Base-by-base conservation (phyloP, 2,888 invertebrate species). In the Microctonus aethiopoides region DNA sequence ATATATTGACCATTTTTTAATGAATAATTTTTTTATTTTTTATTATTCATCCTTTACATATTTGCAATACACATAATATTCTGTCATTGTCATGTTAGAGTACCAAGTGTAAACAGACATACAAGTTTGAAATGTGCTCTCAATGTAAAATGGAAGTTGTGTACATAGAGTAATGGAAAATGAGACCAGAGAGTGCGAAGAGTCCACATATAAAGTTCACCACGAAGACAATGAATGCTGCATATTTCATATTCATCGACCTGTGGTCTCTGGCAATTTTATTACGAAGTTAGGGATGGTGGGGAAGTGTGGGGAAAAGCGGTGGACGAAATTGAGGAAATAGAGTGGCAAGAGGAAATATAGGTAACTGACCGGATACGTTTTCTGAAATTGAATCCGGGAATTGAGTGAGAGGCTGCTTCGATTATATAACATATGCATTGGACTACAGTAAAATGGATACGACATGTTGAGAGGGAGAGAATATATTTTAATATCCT, bases 311-410 rank as follows among this genome's bases (percentile, higher is more conserved):
- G 4, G 36, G 10, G 20, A 16, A n/a, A 46, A 7, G 16, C 6
- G 6, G 20, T n/a, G 16, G 7, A 46, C 16, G 46, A 57, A 16
- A 39, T 65, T 3, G 56, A 26, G 46, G 16, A 16, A 20, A 46
- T 6, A 7, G 6, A 46, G 46, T 46, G 46, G 16, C 7, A 16
- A 46, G 16, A 1, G 5, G 46, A 16, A 39, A 39, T 24, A 56
- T 67, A 67, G 60, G 72, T 70, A 59, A 72, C 61, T 60, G 61
- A 75, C 74, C 76, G 75, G 75, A 77, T 75, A 77, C 16, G 46
- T 46, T 78, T 80, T 77, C 76, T 65, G 80, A 81, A 83, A 84
- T 84, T 83, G 83, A 84, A 84, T 83, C 78, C 77, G 78, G 46
- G 78, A 79, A 83, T 81, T 78, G 81, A 76, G 73, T 77, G 75